Evolutionary conservation across 2,888 invertebrate genomes (phyloP).

Genomic region (Eudasyphora cyanicolor): DNA sequence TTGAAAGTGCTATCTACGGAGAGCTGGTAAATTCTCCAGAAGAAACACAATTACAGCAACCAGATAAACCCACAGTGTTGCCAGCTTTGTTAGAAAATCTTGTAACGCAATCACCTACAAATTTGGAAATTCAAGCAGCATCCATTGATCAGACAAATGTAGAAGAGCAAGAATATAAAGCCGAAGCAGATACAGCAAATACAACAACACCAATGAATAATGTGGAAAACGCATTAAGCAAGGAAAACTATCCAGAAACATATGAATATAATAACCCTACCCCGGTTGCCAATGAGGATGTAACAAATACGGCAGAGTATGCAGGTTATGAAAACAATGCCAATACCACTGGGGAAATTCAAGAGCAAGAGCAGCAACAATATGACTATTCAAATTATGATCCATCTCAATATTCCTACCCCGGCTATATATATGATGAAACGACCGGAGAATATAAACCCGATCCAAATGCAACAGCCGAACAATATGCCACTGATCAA

Average conservation of each 20-base stretch:
- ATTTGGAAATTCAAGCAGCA: constrained; percentile 38
- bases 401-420: constrained; percentile 74
- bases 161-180: background rate
- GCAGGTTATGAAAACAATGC: constrained; percentile 71
- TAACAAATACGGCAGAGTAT: constrained; percentile 59
- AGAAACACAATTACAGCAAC: constrained; percentile 38
- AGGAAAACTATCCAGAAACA: constrained; percentile 65
- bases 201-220: constrained; percentile 10
- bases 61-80: constrained; percentile 53
- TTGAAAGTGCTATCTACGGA: constrained; percentile 79
- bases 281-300: constrained; percentile 67
- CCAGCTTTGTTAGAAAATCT: constrained; percentile 71
- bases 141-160: constrained; percentile 12
- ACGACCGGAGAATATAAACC: constrained; percentile 75
- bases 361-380: constrained; percentile 69
- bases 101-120: constrained; percentile 56
- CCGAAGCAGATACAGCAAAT: constrained; percentile 20
- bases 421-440: constrained; percentile 78
- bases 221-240: background rate
- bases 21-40: constrained; percentile 73
- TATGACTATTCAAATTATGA: constrained; percentile 78
- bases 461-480: constrained; percentile 68
- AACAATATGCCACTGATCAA: constrained; percentile 60
- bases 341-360: constrained; percentile 64
- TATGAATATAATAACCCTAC: background rate